Evolutionary conservation across 1,140 invertebrate genomes (phyloP).

Genomic region (Oncopodura yosiiana): DNA sequence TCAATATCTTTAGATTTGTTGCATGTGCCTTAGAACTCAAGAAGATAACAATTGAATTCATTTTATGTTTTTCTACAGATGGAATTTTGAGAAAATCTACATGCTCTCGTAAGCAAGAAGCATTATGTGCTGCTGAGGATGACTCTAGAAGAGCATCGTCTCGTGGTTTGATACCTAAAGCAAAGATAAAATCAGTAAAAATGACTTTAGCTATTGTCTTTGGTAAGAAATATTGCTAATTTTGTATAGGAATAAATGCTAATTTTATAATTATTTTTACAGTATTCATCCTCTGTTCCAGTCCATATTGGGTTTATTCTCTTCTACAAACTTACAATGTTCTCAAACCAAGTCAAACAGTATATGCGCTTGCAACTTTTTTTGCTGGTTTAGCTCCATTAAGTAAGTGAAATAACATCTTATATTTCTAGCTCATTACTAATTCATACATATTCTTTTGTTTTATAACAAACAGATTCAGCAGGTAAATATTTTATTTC

Average conservation of each 20-base stretch:
- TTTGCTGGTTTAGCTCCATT: constrained; percentile 86
- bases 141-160: constrained; percentile 43
- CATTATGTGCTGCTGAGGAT: constrained; percentile 33
- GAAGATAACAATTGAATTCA: no score
- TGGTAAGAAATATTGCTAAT: constrained; percentile 42
- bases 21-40: background rate
- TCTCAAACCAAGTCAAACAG: constrained; percentile 67
- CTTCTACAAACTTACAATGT: constrained; percentile 80
- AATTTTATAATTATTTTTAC: constrained; percentile 36
- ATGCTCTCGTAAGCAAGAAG: constrained; percentile 1
- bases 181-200: constrained; percentile 54
- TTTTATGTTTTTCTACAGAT: constrained; percentile 14
- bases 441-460: no score
- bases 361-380: constrained; percentile 74
- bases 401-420: no score
- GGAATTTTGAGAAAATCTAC: constrained; percentile 26
- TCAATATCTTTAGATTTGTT: no score
- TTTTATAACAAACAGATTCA: no score
- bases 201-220: constrained; percentile 55
- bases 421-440: no score
- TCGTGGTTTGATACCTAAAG: constrained; percentile 50
- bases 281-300: constrained; percentile 94
- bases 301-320: constrained; percentile 88
- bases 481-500: no score
- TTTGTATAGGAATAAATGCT: background rate